These are phyloP conservation scores for Apis cerana DNA, from an alignment of 1,140 invertebrate genomes.

Conservation along the genomic window DNA sequence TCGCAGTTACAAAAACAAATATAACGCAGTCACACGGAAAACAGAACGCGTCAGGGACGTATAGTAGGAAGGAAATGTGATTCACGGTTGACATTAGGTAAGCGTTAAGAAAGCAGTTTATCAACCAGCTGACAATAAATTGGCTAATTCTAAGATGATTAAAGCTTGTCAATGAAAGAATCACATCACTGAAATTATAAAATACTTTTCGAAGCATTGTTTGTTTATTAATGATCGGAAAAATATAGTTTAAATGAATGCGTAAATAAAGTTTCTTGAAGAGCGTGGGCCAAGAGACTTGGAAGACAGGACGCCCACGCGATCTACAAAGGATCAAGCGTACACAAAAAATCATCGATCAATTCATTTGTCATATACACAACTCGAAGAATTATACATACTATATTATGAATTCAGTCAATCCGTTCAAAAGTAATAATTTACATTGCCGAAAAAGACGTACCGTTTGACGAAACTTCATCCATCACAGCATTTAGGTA, in stretches of 20 bases:
- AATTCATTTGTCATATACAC: not conserved
- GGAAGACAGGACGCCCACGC: constrained; percentile 75
- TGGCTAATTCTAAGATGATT: not conserved
- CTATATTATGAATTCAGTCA: not conserved
- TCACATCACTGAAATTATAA: not conserved
- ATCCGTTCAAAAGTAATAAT: not conserved
- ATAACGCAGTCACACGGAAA: not conserved
- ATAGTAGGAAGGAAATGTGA: constrained; percentile 55
- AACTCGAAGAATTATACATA: not conserved
- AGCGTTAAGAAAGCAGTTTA: constrained; percentile 16
- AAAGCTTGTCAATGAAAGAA: constrained; percentile 24
- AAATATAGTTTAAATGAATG: constrained; percentile 27
- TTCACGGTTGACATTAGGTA: constrained; percentile 61
- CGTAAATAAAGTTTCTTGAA: constrained; percentile 53
- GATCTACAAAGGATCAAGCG: constrained; percentile 38
- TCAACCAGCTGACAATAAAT: constrained; percentile 54
- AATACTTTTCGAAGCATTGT: not conserved
- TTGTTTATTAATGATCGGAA: not conserved
- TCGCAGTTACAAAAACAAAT: constrained; percentile 24
- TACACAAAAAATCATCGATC: constrained; percentile 30
- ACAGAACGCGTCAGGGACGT: constrained; percentile 32
- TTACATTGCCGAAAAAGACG: constrained; percentile 52
- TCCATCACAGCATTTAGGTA: constrained; percentile 75
- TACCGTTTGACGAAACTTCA: constrained; percentile 74
- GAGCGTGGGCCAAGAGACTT: constrained; percentile 60